These are phyloP conservation scores for Chymomyza procnemis DNA, from an alignment of 2,888 invertebrate genomes.

Conservation along the genomic window DNA sequence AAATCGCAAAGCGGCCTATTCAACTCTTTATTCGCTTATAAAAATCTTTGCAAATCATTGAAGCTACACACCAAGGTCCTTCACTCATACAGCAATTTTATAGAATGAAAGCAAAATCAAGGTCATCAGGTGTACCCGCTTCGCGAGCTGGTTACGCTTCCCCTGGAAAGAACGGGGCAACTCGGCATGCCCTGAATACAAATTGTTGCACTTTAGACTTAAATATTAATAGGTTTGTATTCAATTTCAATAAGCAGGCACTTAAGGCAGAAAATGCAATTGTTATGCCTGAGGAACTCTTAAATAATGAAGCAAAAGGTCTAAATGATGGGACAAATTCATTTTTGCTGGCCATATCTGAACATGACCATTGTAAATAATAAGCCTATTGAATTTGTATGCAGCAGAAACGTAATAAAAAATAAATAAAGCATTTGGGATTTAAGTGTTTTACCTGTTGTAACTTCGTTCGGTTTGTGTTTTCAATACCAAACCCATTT, in stretches of 20 bases:
- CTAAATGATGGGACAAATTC: slow-evolving; percentile 3
- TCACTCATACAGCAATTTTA: slow-evolving; percentile 31
- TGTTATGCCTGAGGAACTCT: not conserved
- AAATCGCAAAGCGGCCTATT: not conserved
- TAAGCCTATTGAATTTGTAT: too few relatives aligned
- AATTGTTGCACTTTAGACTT: slow-evolving; percentile 61
- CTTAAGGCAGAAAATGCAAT: slow-evolving; percentile 41
- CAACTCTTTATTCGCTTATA: not conserved
- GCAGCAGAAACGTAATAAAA: too few relatives aligned
- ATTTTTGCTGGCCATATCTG: too few relatives aligned
- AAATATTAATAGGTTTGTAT: slow-evolving; percentile 54
- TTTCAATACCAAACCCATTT: too few relatives aligned
- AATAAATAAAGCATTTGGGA: too few relatives aligned
- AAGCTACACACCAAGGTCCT: not conserved
- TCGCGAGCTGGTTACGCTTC: slow-evolving; percentile 36
- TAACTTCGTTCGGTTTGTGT: too few relatives aligned
- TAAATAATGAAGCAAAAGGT: slow-evolving; percentile 7
- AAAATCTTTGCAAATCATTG: not conserved
- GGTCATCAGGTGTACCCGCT: slow-evolving; percentile 34
- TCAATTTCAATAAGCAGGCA: slow-evolving; percentile 61
- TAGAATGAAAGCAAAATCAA: slow-evolving; percentile 67
- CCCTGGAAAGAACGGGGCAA: slow-evolving; percentile 43
- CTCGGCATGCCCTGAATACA: slow-evolving; percentile 59
- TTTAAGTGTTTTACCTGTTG: too few relatives aligned
- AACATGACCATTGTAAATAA: too few relatives aligned